phyloP scores from a whole-genome alignment of 2,113 vertebrate species.

The Haemorhous mexicanus region DNA sequence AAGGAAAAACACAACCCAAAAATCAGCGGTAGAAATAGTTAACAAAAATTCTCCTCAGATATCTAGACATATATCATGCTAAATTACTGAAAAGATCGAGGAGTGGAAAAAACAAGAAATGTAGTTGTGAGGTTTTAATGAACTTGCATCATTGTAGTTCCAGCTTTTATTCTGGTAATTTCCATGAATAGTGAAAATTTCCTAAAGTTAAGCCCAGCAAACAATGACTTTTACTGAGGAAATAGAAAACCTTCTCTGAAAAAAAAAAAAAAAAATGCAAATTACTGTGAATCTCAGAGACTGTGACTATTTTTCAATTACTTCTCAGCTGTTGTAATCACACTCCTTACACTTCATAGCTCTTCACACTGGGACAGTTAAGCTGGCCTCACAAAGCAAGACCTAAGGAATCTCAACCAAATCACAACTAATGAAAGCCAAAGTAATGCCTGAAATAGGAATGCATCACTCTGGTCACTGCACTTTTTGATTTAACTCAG shows the following conservation, averaged over 20 bases:
- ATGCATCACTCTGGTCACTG: not conserved
- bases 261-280: not conserved
- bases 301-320: not conserved
- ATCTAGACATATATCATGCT: not conserved
- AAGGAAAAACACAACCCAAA: not conserved
- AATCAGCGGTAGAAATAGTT: fast-evolving
- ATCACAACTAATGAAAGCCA: not conserved
- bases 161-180: not conserved
- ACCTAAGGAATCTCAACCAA: not conserved
- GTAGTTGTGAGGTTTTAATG: not conserved
- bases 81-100: not conserved
- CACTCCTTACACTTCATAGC: not conserved
- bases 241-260: not conserved
- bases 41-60: not conserved
- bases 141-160: not conserved
- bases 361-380: not conserved
- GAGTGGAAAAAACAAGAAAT: not conserved
- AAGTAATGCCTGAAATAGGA: not conserved
- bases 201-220: not conserved
- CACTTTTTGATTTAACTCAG: not conserved
- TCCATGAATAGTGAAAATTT: not conserved
- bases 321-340: not conserved
- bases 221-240: not conserved
- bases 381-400: not conserved
- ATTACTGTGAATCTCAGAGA: not conserved